Conservation (phyloP, 2,888 invertebrate genomes). For the Escarpia spicata region DNA sequence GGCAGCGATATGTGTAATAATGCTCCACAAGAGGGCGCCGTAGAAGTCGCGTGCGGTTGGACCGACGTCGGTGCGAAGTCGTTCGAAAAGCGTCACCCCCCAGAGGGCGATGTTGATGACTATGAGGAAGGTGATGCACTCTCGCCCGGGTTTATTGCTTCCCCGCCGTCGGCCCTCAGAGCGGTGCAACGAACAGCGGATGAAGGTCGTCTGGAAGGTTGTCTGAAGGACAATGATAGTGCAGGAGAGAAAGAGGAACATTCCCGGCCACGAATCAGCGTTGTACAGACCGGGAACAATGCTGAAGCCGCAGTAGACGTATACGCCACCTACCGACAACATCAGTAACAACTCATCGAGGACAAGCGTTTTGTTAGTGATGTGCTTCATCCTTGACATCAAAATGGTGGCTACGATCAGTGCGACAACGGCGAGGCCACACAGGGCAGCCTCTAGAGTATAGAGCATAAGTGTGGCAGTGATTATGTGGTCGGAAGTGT, state of each 20-base stretch:
- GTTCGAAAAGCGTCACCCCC: slow-evolving; percentile 94
- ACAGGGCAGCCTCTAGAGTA: slow-evolving; percentile 86
- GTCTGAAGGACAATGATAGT: slow-evolving; percentile 89
- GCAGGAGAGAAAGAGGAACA: slow-evolving; percentile 90
- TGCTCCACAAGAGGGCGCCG: slow-evolving; percentile 90
- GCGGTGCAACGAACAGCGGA: slow-evolving; percentile 90
- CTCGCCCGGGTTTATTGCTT: slow-evolving; percentile 85
- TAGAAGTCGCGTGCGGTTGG: slow-evolving; percentile 92
- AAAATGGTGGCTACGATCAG: slow-evolving; percentile 85
- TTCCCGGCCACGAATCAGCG: slow-evolving; percentile 74
- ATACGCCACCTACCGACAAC: slow-evolving; percentile 90
- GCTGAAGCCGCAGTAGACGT: slow-evolving; percentile 91
- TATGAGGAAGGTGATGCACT: slow-evolving; percentile 92
- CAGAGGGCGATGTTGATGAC: slow-evolving; percentile 97
- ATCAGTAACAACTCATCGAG: slow-evolving; percentile 74
- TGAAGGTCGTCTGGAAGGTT: slow-evolving; percentile 90
- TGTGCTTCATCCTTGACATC: slow-evolving; percentile 72
- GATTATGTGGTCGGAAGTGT: slow-evolving; percentile 77
- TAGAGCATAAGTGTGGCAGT: slow-evolving; percentile 89
- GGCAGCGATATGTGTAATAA: slow-evolving; percentile 88
- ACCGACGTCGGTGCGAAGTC: slow-evolving; percentile 90
- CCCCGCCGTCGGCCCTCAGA: slow-evolving; percentile 82
- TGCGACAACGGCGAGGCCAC: slow-evolving; percentile 85
- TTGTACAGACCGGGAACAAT: slow-evolving; percentile 89
- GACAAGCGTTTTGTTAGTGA: slow-evolving; percentile 39